A percentile compares a stretch with the other conserved stretches of the same genome.
These are phyloP conservation scores for Papilio xuthus DNA, from an alignment of 1,140 invertebrate genomes.

Conservation along the genomic window DNA sequence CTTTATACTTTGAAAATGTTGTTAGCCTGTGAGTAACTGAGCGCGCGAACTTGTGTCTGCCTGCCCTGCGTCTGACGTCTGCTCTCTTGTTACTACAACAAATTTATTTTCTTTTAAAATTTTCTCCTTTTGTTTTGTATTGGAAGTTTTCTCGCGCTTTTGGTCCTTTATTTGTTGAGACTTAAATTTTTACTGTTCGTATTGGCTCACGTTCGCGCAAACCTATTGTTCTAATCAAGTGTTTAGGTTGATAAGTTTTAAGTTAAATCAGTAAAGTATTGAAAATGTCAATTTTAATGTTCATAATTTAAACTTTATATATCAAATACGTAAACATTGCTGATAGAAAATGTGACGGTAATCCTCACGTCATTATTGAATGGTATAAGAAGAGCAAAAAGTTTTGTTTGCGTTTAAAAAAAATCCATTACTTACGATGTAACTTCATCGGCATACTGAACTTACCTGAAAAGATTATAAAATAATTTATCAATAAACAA, in stretches of 20 bases:
- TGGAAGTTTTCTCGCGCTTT: constrained; percentile 46
- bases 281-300: not conserved
- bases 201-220: not conserved
- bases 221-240: not conserved
- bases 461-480: too few species aligned
- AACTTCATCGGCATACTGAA: too few species aligned
- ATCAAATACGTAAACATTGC: too few species aligned
- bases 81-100: constrained; percentile 54
- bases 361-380: too few species aligned
- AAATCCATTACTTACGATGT: too few species aligned
- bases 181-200: not conserved
- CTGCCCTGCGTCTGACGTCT: constrained; percentile 49
- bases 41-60: constrained; percentile 53
- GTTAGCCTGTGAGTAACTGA: constrained; percentile 40
- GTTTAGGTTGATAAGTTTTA: not conserved
- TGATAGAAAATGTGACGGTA: too few species aligned
- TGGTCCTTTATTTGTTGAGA: constrained; percentile 26
- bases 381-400: too few species aligned
- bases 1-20: constrained; percentile 38
- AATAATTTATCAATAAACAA: too few species aligned
- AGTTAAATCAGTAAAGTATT: not conserved
- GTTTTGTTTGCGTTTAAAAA: too few species aligned
- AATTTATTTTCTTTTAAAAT: constrained; percentile 63
- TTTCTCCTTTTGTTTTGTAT: constrained; percentile 55
- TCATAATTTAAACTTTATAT: too few species aligned